These are phyloP conservation scores for Theropithecus gelada DNA, from an alignment of 2,113 vertebrate species.

Conservation along the genomic window DNA sequence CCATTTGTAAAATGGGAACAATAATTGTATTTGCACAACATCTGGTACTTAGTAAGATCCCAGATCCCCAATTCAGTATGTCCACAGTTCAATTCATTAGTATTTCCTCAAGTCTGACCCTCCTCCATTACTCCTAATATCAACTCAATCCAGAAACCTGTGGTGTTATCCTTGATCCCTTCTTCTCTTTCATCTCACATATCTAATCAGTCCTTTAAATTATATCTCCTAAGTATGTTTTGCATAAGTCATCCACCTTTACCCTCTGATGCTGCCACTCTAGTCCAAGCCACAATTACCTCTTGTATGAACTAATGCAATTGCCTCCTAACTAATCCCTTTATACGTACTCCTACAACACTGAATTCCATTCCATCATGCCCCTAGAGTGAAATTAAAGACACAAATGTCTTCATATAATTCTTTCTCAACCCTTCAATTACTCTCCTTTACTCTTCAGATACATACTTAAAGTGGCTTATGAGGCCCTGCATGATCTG, in stretches of 20 bases:
- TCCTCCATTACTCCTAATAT: not conserved
- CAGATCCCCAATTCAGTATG: not conserved
- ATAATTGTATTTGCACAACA: not conserved
- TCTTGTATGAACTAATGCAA: not conserved
- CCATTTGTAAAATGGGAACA: not conserved
- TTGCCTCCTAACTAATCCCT: not conserved
- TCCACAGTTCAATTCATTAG: not conserved
- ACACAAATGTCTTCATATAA: not conserved
- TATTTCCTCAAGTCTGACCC: not conserved
- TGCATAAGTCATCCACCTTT: not conserved
- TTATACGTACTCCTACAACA: not conserved
- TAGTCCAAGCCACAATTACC: not conserved
- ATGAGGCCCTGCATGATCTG: not conserved
- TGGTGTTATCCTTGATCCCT: not conserved
- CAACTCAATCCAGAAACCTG: not conserved
- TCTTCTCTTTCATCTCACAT: not conserved
- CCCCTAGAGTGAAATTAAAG: not conserved
- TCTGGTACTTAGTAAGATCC: conserved; percentile 1
- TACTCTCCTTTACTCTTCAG: not conserved
- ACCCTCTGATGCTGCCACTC: not conserved
- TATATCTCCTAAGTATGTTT: conserved; percentile 14
- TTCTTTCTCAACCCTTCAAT: not conserved
- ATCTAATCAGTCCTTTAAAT: not conserved
- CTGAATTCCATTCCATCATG: not conserved
- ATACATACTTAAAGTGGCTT: not conserved